These are phyloP conservation scores for Apodemia zela DNA, from an alignment of 2,888 invertebrate species.

Conservation along the genomic window DNA sequence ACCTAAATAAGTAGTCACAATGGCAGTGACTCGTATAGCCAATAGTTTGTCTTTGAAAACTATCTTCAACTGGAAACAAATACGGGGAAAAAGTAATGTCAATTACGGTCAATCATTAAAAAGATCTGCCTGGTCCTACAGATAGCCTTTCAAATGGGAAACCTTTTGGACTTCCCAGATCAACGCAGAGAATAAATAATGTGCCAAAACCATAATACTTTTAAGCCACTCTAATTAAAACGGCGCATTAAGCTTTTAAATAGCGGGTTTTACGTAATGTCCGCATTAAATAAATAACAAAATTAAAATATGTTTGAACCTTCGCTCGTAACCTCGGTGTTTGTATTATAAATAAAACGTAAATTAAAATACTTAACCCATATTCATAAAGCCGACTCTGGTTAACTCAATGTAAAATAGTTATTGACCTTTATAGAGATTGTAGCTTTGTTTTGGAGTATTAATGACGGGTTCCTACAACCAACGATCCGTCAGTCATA, in stretches of 20 bases:
- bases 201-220: neutral
- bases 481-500: too few species aligned
- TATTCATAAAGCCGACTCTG: neutral
- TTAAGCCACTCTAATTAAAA: slow-evolving; percentile 19
- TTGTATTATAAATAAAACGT: slow-evolving; percentile 12
- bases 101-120: neutral
- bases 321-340: slow-evolving; percentile 5
- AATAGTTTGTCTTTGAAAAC: too few species aligned
- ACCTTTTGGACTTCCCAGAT: neutral
- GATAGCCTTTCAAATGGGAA: too few species aligned
- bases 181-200: neutral
- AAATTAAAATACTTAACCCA: slow-evolving; percentile 10
- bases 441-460: neutral
- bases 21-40: too few species aligned
- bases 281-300: slow-evolving; percentile 10
- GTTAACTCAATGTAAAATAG: neutral
- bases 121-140: neutral
- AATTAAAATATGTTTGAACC: slow-evolving; percentile 15
- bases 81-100: too few species aligned
- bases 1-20: too few species aligned
- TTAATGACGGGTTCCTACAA: too few species aligned
- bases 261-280: slow-evolving; percentile 20
- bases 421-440: neutral
- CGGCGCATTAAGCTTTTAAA: slow-evolving; percentile 17
- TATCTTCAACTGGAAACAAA: too few species aligned